Evolutionary conservation across 2,797 vertebrate genomes (phyloP).

Genomic region (Danio albolineatus): DNA sequence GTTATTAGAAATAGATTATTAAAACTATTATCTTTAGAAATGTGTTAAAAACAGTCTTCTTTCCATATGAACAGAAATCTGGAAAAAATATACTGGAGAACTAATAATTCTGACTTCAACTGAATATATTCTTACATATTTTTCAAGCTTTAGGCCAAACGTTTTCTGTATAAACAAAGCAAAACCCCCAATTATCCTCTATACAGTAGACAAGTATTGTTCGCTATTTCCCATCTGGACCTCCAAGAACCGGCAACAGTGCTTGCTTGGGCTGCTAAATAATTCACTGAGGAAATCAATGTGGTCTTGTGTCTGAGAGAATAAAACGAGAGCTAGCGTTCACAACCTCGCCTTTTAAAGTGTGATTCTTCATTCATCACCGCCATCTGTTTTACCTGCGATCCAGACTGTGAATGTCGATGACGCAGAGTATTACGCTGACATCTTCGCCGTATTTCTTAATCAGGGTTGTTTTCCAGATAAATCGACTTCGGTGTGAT

Average conservation of each 20-base stretch:
- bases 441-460: not conserved
- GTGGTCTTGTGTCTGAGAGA: constrained; percentile 29
- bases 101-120: too few species aligned
- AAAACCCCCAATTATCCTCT: not conserved
- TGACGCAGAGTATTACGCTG: not conserved
- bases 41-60: too few species aligned
- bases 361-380: constrained; percentile 20
- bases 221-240: constrained; percentile 3
- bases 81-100: too few species aligned
- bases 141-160: not conserved
- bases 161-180: constrained; percentile 5
- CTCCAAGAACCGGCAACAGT: constrained; percentile 21
- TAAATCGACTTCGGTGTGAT: not conserved
- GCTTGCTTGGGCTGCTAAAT: constrained; percentile 52
- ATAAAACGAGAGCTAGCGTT: constrained; percentile 31
- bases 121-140: too few species aligned
- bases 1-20: too few species aligned
- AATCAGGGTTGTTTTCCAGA: not conserved
- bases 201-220: not conserved
- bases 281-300: constrained; percentile 55
- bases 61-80: too few species aligned
- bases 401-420: not conserved
- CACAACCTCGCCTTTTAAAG: constrained; percentile 49
- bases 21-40: too few species aligned
- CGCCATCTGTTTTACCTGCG: constrained; percentile 25